Evolutionary conservation across 2,888 invertebrate genomes (phyloP), one percentile per base, ranked within the genome.

Genomic region (Yponomeuta sedellus): DNA sequence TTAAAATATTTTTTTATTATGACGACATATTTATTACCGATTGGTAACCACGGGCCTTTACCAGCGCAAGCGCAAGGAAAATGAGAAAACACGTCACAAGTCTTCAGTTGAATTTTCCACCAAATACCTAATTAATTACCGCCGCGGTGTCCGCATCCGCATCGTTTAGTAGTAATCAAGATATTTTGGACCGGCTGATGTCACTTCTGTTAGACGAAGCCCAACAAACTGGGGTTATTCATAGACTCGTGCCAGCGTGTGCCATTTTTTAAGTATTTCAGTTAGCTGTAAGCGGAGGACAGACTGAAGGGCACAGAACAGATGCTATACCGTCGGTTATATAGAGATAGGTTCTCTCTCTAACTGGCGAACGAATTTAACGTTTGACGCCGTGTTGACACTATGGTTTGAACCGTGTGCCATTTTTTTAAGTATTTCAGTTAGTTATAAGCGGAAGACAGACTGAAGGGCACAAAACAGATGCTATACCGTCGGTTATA

Each of bases 171-270:
- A 16, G 44, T 52, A 52, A 52, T 52, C 1, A 52, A 52, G 44
- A 16, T 63, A 63, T 63, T 63, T 44, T 22, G 39, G 34, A 28
- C 63, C 19, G 63, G 25, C 22, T 63, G 44, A 44, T 63, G 63
- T 63, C 63, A 63, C 63, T 22, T 63, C 20, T 10, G 19, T 40
- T 61, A 20, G 39, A 19, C n/a, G 12, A 62, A 62, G 12, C 44
- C 19, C 19, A 40, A 63, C 44, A 63, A 22, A 63, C 63, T 44
- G n/a, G 2, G 63, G 44, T 63, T 63, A 63, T 63, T 63, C 40
- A 63, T 63, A 63, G 63, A 63, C 19, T 20, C 39, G 16, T n/a
- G 63, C 19, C 63, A 63, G 20, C 63, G 61, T 61, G 28, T 11
- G 34, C 28, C 34, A 28, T 61, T 34, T 34, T 16, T 16, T n/a